Percentiles rank a stretch among this genome's conserved stretches.
Conservation (phyloP, 2,888 invertebrate species). For the Lysandra bellargus region DNA sequence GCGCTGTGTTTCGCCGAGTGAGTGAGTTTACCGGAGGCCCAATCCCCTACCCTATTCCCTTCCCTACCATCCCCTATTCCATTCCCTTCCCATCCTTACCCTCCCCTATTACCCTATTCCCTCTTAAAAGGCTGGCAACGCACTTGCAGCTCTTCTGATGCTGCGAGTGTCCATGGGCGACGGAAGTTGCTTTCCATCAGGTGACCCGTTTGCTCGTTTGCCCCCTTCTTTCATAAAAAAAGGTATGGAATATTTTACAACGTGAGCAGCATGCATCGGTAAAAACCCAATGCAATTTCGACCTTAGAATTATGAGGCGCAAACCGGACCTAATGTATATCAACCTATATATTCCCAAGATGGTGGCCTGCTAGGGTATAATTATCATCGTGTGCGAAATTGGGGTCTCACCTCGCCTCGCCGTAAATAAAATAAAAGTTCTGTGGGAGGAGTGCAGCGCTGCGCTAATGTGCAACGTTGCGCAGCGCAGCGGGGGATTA, state of each 20-base stretch:
- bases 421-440: slow-evolving; percentile 77
- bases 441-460: slow-evolving; percentile 71
- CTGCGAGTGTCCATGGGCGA: no score
- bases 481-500: slow-evolving; percentile 46
- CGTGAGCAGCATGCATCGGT: background rate
- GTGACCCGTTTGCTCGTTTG: no score
- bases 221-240: no score
- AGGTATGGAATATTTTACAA: background rate
- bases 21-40: no score
- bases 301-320: slow-evolving; percentile 25
- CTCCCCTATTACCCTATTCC: no score
- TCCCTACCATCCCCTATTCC: no score
- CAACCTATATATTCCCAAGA: slow-evolving; percentile 54
- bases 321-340: slow-evolving; percentile 27
- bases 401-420: slow-evolving; percentile 77
- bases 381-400: slow-evolving; percentile 79
- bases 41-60: no score
- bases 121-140: no score
- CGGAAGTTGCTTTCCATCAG: no score
- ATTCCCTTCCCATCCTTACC: no score
- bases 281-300: background rate
- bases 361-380: slow-evolving; percentile 73
- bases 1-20: no score
- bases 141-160: no score
- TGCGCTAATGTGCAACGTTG: slow-evolving; percentile 70